phyloP scores from a whole-genome alignment of 64 coral and sea anemone species.

The Acropora tenuis region DNA sequence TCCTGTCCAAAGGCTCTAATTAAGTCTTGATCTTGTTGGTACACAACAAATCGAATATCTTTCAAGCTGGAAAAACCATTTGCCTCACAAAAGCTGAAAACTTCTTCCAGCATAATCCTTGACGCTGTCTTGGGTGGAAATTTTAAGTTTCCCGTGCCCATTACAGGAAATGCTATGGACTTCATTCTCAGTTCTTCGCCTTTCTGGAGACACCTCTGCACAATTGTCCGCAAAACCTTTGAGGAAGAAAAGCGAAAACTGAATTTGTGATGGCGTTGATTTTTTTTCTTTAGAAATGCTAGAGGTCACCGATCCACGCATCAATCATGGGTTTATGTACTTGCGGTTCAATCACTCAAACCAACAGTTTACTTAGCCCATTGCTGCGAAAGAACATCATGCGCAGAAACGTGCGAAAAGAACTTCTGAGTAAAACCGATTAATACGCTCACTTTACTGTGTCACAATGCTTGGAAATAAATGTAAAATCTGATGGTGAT shows the following conservation, averaged over 20 bases:
- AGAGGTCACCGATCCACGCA: too few relatives aligned
- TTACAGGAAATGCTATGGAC: conserved; percentile 82
- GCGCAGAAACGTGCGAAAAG: too few relatives aligned
- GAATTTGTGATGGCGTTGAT: too few relatives aligned
- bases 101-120: conserved; percentile 60
- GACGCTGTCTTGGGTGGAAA: conserved; percentile 53
- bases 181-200: conserved; percentile 13
- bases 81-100: conserved; percentile 21
- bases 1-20: conserved; percentile 51
- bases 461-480: too few relatives aligned
- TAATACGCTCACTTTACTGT: too few relatives aligned
- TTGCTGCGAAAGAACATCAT: too few relatives aligned
- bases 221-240: conserved; percentile 49
- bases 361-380: too few relatives aligned
- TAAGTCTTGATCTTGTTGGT: conserved; percentile 40
- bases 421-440: too few relatives aligned
- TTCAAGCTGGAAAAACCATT: not conserved
- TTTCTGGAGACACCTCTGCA: conserved; percentile 60
- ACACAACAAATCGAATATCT: conserved; percentile 75
- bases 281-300: too few relatives aligned
- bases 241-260: not conserved
- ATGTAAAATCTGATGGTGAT: too few relatives aligned
- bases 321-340: too few relatives aligned
- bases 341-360: too few relatives aligned
- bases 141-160: conserved; percentile 63